Evolutionary conservation across 2,113 vertebrate species (phyloP), one percentile per base, ranked within the genome.

Genomic region (Marmota monax): DNA sequence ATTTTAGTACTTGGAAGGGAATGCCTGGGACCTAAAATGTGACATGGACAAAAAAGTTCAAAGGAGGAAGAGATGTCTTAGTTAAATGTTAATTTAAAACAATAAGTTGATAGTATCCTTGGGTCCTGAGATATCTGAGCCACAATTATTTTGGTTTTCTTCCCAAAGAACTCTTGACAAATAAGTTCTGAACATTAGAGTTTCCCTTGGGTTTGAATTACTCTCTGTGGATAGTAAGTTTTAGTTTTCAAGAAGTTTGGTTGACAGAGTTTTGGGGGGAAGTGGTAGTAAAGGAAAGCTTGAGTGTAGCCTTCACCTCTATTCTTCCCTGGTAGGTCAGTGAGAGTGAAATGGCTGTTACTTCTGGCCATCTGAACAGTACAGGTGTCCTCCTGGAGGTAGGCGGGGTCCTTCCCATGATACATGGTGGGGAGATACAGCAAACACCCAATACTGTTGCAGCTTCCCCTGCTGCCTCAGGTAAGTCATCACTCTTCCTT

Each of bases 391-490:
- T 99, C 98, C 99, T 99, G 97, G 99, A 99, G 97, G 99, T 99
- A 94, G 99, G 99, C 96, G 98, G 98, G 72, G 98, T 99, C 87
- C 97, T 99, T 94, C 99, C 99, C 92, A 99, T 98, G 98, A 98
- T 99, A 96, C 99, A 99, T 97, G 98, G 99, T 90, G 98, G 99
- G 76, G 99, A 99, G 97, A 99, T 99, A 91, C 99, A 99, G 96
- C 98, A 98, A 2, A 96, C 99, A 94, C 98, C 98, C 97, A 98
- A 98, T 89, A 98, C 98, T 95, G 98, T 99, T 95, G 98, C 99
- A 88, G 97, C 99, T 83, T 98, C 98, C 96, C 99, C 99, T n/a
- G 99, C 99, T 97, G 99, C 99, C 70, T 98, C 99, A 98, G 99
- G 99, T 99, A 99, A 98, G 97, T 96, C 0, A 78, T 20, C 76